A percentile compares a stretch with the other conserved stretches of the same genome.
phyloP scores from a whole-genome alignment of 2,888 invertebrate species.

The Graphium colonna region DNA sequence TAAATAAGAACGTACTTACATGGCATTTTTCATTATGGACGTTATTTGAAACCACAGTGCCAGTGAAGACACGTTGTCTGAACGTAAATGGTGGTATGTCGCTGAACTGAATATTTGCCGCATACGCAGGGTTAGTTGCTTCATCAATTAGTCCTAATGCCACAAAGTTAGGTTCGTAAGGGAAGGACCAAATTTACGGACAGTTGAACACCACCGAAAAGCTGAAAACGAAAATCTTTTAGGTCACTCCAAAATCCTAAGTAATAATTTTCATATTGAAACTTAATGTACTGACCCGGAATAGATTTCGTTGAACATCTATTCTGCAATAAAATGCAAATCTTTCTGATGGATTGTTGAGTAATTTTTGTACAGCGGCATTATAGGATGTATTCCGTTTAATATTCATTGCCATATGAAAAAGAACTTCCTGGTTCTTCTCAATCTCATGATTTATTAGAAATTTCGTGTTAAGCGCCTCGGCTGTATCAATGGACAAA shows the following conservation, averaged over 20 bases:
- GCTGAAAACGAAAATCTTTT: slow-evolving; percentile 35
- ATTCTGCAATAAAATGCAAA: slow-evolving; percentile 47
- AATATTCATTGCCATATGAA: slow-evolving; percentile 14
- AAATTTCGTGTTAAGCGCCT: slow-evolving; percentile 3
- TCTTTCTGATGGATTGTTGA: slow-evolving; percentile 37
- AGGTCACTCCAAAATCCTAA: no score
- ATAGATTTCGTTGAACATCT: slow-evolving; percentile 43
- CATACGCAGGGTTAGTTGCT: slow-evolving; percentile 33
- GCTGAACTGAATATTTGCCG: slow-evolving; percentile 29
- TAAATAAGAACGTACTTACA: no score
- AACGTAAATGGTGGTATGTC: slow-evolving; percentile 40
- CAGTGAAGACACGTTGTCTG: slow-evolving; percentile 31
- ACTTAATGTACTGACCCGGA: slow-evolving; percentile 41
- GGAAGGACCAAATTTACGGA: slow-evolving; percentile 47
- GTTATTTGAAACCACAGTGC: slow-evolving; percentile 33
- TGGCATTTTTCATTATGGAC: background rate
- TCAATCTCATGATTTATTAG: slow-evolving; percentile 9
- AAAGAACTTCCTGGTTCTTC: slow-evolving; percentile 10
- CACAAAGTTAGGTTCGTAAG: slow-evolving; percentile 31
- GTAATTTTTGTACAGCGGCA: slow-evolving; percentile 28
- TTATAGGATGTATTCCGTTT: slow-evolving; percentile 9
- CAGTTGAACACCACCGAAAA: slow-evolving; percentile 42
- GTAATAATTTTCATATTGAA: no score
- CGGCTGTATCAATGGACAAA: no score
- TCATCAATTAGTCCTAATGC: slow-evolving; percentile 32